phyloP scores from a whole-genome alignment of 2,797 vertebrate species.

The Florisuga fusca region DNA sequence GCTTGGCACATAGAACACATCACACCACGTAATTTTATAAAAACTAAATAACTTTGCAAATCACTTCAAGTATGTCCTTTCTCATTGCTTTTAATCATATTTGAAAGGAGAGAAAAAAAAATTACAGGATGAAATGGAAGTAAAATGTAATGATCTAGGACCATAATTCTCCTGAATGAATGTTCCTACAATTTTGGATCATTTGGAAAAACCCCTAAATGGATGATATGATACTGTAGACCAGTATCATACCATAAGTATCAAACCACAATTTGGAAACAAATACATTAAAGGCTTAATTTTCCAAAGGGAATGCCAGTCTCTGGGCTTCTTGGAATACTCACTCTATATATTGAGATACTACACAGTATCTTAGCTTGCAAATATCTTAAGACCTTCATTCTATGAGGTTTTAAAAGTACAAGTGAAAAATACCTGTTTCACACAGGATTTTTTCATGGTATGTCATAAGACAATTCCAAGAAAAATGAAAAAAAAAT shows the following conservation, averaged over 20 bases:
- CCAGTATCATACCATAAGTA: constrained; percentile 23
- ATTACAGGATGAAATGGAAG: constrained; percentile 43
- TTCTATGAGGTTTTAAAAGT: neutral
- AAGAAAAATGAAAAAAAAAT: neutral
- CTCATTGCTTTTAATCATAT: constrained; percentile 41
- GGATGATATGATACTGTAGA: constrained; percentile 38
- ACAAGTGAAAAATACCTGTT: neutral
- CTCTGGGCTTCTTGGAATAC: neutral
- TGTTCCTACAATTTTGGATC: constrained; percentile 3
- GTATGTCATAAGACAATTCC: neutral
- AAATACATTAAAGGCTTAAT: constrained; percentile 34
- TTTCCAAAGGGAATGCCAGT: constrained; percentile 21
- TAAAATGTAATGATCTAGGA: constrained; percentile 19
- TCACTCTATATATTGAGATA: neutral
- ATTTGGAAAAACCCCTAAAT: neutral
- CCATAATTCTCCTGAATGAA: neutral
- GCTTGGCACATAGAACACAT: constrained; percentile 24
- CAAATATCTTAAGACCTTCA: neutral
- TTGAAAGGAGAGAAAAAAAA: constrained; percentile 22
- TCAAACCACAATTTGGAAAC: constrained; percentile 34
- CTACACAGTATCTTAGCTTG: neutral
- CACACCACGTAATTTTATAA: constrained; percentile 49
- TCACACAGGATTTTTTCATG: neutral
- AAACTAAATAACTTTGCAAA: constrained; percentile 64
- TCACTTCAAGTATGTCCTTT: constrained; percentile 41